These are phyloP conservation scores for Cremastobaeus sp. DNA, from an alignment of 2,888 invertebrate species.

Conservation along the genomic window DNA sequence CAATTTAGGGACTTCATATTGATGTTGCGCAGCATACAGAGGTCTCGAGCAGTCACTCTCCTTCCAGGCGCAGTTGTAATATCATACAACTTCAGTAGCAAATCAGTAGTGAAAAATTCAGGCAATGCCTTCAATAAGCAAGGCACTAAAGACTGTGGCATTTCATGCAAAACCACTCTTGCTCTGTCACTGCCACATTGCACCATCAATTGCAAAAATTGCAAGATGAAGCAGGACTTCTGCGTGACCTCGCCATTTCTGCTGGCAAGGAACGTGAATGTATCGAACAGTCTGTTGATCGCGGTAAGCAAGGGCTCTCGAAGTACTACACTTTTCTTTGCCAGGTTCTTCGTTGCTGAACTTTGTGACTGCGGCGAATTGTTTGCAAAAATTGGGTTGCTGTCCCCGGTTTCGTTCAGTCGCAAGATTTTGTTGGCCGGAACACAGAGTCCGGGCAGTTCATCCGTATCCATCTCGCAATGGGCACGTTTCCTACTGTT, in stretches of 20 bases:
- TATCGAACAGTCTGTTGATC: slow-evolving; percentile 84
- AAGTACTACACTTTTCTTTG: slow-evolving; percentile 76
- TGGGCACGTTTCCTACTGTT: too few relatives aligned
- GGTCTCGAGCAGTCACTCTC: slow-evolving; percentile 90
- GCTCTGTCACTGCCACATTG: slow-evolving; percentile 87
- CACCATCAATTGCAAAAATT: slow-evolving; percentile 87
- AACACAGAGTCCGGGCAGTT: slow-evolving; percentile 80
- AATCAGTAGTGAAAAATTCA: slow-evolving; percentile 86
- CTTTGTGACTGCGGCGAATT: slow-evolving; percentile 76
- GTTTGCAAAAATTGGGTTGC: slow-evolving; percentile 79
- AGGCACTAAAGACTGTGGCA: slow-evolving; percentile 87
- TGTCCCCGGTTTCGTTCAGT: slow-evolving; percentile 82
- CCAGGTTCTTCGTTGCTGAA: slow-evolving; percentile 68
- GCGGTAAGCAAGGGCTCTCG: slow-evolving; percentile 84
- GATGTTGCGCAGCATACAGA: slow-evolving; percentile 91
- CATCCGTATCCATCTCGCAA: too few relatives aligned
- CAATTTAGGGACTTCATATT: too few relatives aligned
- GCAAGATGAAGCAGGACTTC: slow-evolving; percentile 89
- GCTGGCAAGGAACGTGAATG: slow-evolving; percentile 85
- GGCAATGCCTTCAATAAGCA: slow-evolving; percentile 89
- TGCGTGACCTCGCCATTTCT: slow-evolving; percentile 89
- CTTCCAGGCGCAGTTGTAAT: slow-evolving; percentile 86
- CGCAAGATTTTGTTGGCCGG: slow-evolving; percentile 83
- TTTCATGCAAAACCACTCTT: slow-evolving; percentile 85
- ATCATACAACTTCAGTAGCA: slow-evolving; percentile 89